Evolutionary conservation across 2,113 vertebrate species (phyloP), one percentile per base, ranked within the genome.

Genomic region (Hyla sarda): DNA sequence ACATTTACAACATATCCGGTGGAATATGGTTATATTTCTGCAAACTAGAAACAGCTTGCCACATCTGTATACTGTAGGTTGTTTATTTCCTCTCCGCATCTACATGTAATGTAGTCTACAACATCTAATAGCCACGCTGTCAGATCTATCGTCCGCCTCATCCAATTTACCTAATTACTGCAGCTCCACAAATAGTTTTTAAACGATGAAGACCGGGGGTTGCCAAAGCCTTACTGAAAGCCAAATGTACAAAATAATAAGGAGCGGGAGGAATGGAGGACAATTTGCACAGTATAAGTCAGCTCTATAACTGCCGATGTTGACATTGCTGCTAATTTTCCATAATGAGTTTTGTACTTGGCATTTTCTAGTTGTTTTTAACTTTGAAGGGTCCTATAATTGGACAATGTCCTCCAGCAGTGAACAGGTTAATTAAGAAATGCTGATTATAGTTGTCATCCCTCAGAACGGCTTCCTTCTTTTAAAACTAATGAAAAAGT

Each of bases 351-450:
- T 62, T 60, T 48, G 28, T 78, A 45, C 73, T 85, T 85, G 83
- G 50, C 74, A 78, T 84, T 85, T 78, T 19, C 56, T 32, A 34
- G 21, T 54, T 72, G 32, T 54, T 85, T 62, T 76, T 62, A 60
- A 37, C 52, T 60, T 78, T 85, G 83, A 85, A 78, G 73, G 58
- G 56, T 25, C 73, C 74, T 45, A 9, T 78, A 85, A 77, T 85
- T 85, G 56, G 47, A 65, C 60, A 19, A 41, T 77, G 47, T 85
- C 74, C 83, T 78, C 83, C 83, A 78, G 83, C 83, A 85, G 83
- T 52, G 73, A 85, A 85, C 50, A 77, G 78, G 83, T 85, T 85
- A 85, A 85, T 83, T 73, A 58, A 58, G 16, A 83, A 74, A 83
- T 37, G 62, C 28, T 56, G 71, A 83, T 83, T 74, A 71, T 17